A percentile compares a stretch with the other conserved stretches of the same genome.
These are phyloP conservation scores for Drosophila navojoa DNA, from an alignment of 1,140 invertebrate genomes.

Conservation along the genomic window DNA sequence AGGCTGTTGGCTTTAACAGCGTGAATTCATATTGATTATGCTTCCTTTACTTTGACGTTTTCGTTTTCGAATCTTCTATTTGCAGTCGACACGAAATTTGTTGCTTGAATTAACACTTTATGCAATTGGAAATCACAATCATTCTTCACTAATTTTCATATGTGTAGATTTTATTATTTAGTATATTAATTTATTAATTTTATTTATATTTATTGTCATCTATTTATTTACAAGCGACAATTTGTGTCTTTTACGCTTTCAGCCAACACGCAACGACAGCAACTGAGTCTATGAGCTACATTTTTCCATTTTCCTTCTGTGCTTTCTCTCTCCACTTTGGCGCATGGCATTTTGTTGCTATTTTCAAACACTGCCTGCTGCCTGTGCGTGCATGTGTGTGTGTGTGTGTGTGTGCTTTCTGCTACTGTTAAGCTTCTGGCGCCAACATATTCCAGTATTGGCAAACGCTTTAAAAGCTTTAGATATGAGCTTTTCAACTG, in stretches of 20 bases:
- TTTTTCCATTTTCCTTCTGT: slow-evolving; percentile 62
- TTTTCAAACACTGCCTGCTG: slow-evolving; percentile 39
- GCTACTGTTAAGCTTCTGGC: slow-evolving; percentile 46
- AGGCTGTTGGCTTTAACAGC: slow-evolving; percentile 14
- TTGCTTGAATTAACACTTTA: not conserved
- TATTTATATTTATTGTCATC: slow-evolving; percentile 29
- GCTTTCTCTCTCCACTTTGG: slow-evolving; percentile 51
- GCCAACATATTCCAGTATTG: slow-evolving; percentile 31
- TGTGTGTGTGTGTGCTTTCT: slow-evolving; percentile 11
- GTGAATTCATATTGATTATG: slow-evolving; percentile 14
- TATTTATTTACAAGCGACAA: slow-evolving; percentile 26
- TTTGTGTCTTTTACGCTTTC: slow-evolving; percentile 44
- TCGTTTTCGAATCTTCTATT: not conserved
- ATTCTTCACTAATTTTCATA: not conserved
- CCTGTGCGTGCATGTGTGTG: slow-evolving; percentile 1
- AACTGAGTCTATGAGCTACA: slow-evolving; percentile 58
- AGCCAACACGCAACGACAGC: slow-evolving; percentile 73
- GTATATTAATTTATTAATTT: slow-evolving; percentile 4
- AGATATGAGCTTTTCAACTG: not conserved
- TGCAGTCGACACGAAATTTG: not conserved
- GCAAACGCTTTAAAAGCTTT: slow-evolving; percentile 1
- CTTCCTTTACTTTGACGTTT: not conserved
- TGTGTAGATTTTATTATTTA: not conserved
- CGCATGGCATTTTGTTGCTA: slow-evolving; percentile 51
- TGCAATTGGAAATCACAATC: not conserved